Percentiles rank a stretch among this genome's conserved stretches.
phyloP scores from a whole-genome alignment of 2,113 vertebrate genomes.

The Dasyornis broadbenti region DNA sequence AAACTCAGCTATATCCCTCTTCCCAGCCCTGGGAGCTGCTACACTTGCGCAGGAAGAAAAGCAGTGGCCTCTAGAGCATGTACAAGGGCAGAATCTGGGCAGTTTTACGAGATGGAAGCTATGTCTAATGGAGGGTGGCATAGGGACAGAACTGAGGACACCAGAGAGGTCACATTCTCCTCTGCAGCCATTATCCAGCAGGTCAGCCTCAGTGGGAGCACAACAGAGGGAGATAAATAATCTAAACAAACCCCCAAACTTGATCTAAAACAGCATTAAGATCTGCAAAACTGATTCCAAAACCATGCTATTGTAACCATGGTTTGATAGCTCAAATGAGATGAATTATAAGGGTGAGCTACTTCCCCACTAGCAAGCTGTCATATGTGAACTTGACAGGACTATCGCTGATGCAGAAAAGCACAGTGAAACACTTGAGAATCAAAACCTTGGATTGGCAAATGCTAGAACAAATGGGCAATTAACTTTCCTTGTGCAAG shows the following conservation, averaged over 20 bases:
- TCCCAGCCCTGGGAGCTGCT: not conserved
- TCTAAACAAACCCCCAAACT: not conserved
- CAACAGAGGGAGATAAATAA: not conserved
- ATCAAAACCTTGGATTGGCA: constrained; percentile 46
- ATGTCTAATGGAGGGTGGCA: not conserved
- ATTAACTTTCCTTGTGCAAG: not conserved
- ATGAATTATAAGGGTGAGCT: constrained; percentile 5
- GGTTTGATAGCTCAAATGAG: not conserved
- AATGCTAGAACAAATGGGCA: constrained; percentile 24
- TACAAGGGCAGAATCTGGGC: not conserved
- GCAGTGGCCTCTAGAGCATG: not conserved
- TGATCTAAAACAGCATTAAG: constrained; percentile 9
- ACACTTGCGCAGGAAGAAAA: not conserved
- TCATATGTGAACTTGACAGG: constrained; percentile 26
- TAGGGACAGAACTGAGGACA: not conserved
- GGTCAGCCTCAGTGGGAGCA: not conserved
- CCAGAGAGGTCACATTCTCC: not conserved
- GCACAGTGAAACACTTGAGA: not conserved
- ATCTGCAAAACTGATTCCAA: not conserved
- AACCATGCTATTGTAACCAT: not conserved
- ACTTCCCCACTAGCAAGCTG: not conserved
- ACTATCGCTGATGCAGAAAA: not conserved
- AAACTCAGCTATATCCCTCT: not conserved
- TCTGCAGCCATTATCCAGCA: not conserved
- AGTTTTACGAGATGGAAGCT: not conserved